These are phyloP conservation scores for Drosophila lutescens DNA, from an alignment of 2,888 invertebrate species.

Conservation along the genomic window DNA sequence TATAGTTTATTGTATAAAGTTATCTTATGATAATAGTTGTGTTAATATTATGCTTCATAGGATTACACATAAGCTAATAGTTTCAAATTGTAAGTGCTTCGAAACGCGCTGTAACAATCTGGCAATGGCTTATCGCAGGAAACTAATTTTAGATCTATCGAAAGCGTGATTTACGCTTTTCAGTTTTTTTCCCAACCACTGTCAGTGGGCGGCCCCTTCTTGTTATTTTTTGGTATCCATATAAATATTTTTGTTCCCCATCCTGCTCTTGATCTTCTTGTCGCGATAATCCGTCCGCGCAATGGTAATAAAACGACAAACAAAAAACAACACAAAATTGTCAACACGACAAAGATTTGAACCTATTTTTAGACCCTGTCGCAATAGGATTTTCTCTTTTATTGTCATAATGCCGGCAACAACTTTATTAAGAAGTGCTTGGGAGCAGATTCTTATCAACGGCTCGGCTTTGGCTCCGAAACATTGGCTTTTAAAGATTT, in stretches of 20 bases:
- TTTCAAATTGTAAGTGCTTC: not conserved
- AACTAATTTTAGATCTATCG: slow-evolving; percentile 72
- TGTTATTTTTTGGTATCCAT: slow-evolving; percentile 54
- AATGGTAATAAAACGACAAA: slow-evolving; percentile 64
- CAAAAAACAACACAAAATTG: slow-evolving; percentile 52
- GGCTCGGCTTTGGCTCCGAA: slow-evolving; percentile 22
- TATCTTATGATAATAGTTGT: not conserved
- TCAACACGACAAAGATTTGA: slow-evolving; percentile 72
- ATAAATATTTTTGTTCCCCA: slow-evolving; percentile 55
- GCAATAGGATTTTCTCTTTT: slow-evolving; percentile 61
- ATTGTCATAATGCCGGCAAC: slow-evolving; percentile 56
- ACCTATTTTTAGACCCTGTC: slow-evolving; percentile 73
- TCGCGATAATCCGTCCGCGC: slow-evolving; percentile 71
- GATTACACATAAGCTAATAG: not conserved
- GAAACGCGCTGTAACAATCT: slow-evolving; percentile 13
- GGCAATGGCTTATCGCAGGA: slow-evolving; percentile 62
- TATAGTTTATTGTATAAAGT: too few species aligned
- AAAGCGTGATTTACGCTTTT: slow-evolving; percentile 77
- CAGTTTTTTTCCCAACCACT: slow-evolving; percentile 29
- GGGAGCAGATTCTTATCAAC: slow-evolving; percentile 31
- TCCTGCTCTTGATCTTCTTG: slow-evolving; percentile 74
- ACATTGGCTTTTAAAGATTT: slow-evolving; percentile 23
- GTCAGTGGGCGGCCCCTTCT: slow-evolving; percentile 65
- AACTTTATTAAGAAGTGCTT: slow-evolving; percentile 65
- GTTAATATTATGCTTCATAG: not conserved